Percentiles rank a stretch among this genome's conserved stretches.
phyloP scores from a whole-genome alignment of 2,888 invertebrate genomes.

The Pteria penguin region DNA sequence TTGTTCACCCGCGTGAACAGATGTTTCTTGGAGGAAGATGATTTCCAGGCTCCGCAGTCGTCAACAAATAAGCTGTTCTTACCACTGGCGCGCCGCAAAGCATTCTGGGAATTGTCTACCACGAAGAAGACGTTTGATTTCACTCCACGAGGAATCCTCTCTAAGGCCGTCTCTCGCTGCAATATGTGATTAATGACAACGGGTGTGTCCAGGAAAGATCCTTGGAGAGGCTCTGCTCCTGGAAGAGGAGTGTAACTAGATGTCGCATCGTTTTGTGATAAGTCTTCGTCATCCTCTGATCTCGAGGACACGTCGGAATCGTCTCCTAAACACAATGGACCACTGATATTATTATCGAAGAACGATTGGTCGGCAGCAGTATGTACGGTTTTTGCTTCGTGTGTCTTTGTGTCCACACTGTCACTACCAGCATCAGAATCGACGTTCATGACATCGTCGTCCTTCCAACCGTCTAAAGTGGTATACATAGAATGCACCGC shows the following conservation, averaged over 20 bases:
- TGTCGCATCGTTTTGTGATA: too few relatives aligned
- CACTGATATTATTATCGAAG: neutral
- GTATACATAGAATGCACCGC: neutral
- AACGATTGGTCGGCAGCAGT: too few relatives aligned
- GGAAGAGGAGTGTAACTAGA: neutral
- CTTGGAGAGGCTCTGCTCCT: neutral
- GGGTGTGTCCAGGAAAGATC: neutral
- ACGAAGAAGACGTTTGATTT: constrained; percentile 16
- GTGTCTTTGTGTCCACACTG: neutral
- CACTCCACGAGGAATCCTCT: constrained; percentile 9
- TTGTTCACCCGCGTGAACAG: neutral
- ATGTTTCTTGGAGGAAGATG: neutral
- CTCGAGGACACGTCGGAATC: neutral
- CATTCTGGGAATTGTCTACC: constrained; percentile 7
- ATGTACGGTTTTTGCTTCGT: neutral
- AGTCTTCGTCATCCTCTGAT: neutral
- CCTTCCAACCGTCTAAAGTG: neutral
- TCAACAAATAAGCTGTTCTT: constrained; percentile 14
- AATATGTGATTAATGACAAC: neutral
- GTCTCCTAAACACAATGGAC: neutral
- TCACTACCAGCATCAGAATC: neutral
- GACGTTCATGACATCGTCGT: neutral
- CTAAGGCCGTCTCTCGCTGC: neutral
- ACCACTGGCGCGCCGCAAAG: neutral
- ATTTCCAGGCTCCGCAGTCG: constrained; percentile 22